Conservation (phyloP, 2,797 vertebrate genomes). For the Ctenosaura bakeri region DNA sequence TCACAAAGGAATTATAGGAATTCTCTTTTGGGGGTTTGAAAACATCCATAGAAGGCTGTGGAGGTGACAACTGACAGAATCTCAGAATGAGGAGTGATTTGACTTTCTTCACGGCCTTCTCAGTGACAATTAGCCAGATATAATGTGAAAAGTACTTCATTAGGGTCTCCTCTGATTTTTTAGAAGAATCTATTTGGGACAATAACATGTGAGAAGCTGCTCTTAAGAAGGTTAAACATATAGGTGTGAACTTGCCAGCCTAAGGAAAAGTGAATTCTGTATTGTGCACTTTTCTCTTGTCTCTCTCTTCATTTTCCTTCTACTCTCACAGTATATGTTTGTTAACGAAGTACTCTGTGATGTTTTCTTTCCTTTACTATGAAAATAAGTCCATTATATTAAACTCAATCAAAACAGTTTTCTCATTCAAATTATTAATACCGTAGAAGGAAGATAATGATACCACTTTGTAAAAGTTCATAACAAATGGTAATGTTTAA, state of each 20-base stretch:
- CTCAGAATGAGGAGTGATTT: not conserved
- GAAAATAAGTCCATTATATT: conserved; percentile 1
- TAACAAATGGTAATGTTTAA: conserved; percentile 15
- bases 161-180: not conserved
- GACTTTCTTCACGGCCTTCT: not conserved
- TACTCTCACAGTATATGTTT: not conserved
- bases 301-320: too few species aligned
- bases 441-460: conserved; percentile 9
- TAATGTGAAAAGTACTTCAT: not conserved
- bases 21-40: too few species aligned
- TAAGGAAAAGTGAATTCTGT: not conserved
- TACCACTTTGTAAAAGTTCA: not conserved
- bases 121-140: not conserved
- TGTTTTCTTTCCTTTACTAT: conserved; percentile 4
- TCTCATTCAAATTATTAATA: conserved; percentile 24
- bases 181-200: not conserved
- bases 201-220: not conserved
- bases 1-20: too few species aligned
- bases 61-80: not conserved
- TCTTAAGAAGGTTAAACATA: not conserved
- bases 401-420: not conserved
- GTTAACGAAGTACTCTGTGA: not conserved
- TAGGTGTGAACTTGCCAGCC: not conserved
- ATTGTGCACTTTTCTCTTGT: not conserved
- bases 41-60: not conserved